Percentiles rank a stretch among this genome's conserved stretches.
phyloP scores from a whole-genome alignment of 2,888 invertebrate genomes.

The Bhutanitis thaidina region DNA sequence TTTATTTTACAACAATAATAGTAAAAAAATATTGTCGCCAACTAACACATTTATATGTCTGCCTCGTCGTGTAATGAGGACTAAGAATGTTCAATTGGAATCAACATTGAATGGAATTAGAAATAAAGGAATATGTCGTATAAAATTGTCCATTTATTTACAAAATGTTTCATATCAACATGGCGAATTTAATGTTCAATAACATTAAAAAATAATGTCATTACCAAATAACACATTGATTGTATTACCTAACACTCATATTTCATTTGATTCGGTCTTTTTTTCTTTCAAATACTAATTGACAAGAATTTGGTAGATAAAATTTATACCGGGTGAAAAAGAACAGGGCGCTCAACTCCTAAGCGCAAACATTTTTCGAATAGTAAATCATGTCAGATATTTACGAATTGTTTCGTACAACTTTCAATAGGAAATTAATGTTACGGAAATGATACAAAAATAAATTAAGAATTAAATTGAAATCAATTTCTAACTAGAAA shows the following conservation, averaged over 20 bases:
- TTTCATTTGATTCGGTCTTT: constrained; percentile 8
- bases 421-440: too few species aligned
- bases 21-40: too few species aligned
- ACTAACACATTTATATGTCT: too few species aligned
- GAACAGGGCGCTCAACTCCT: not conserved
- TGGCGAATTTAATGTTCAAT: constrained; percentile 20
- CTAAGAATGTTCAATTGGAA: too few species aligned
- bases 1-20: too few species aligned
- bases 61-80: too few species aligned
- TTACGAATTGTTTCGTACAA: constrained; percentile 18
- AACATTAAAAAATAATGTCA: constrained; percentile 21
- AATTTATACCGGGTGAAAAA: not conserved
- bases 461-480: constrained; percentile 10
- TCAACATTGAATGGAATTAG: too few species aligned
- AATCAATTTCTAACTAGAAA: not conserved
- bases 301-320: constrained; percentile 20
- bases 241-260: constrained; percentile 10
- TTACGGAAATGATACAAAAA: too few species aligned
- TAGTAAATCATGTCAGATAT: not conserved
- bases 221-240: constrained; percentile 1
- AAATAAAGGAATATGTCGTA: constrained; percentile 3
- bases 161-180: constrained; percentile 30
- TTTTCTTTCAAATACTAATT: constrained; percentile 25
- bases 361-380: not conserved
- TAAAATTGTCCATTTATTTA: constrained; percentile 53